phyloP scores from a whole-genome alignment of 2,797 vertebrate genomes.

The Channa striata region DNA sequence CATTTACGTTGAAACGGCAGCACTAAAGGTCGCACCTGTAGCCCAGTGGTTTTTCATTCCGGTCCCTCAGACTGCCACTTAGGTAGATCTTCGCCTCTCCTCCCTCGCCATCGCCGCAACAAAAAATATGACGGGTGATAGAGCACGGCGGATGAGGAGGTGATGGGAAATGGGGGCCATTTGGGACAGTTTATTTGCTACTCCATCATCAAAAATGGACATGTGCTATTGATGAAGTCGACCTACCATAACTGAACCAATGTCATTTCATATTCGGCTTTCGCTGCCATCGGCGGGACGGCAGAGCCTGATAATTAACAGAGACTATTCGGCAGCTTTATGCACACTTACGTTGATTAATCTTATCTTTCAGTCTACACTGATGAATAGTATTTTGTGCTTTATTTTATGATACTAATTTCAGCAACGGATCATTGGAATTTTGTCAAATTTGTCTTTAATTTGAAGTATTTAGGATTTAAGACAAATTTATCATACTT shows the following conservation, averaged over 20 bases:
- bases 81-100: constrained; percentile 15
- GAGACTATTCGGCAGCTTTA: constrained; percentile 41
- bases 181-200: constrained; percentile 61
- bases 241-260: constrained; percentile 36
- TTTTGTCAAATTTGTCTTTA: not conserved
- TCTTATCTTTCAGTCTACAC: constrained; percentile 10
- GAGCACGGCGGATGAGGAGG: constrained; percentile 25
- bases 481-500: constrained; percentile 10
- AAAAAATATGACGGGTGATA: constrained; percentile 27
- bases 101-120: constrained; percentile 13
- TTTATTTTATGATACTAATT: constrained; percentile 12
- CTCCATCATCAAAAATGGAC: constrained; percentile 61
- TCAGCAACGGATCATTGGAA: not conserved
- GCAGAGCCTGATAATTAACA: constrained; percentile 49
- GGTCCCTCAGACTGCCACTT: constrained; percentile 7
- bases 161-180: constrained; percentile 41
- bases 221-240: constrained; percentile 52
- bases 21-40: constrained; percentile 24
- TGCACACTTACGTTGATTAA: constrained; percentile 41
- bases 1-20: constrained; percentile 29
- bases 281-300: constrained; percentile 28
- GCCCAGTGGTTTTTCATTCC: not conserved
- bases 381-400: constrained; percentile 14
- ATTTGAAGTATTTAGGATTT: constrained; percentile 5
- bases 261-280: constrained; percentile 48